Evolutionary conservation across 2,888 invertebrate genomes (phyloP).

Genomic region (Luffia ferchaultella): DNA sequence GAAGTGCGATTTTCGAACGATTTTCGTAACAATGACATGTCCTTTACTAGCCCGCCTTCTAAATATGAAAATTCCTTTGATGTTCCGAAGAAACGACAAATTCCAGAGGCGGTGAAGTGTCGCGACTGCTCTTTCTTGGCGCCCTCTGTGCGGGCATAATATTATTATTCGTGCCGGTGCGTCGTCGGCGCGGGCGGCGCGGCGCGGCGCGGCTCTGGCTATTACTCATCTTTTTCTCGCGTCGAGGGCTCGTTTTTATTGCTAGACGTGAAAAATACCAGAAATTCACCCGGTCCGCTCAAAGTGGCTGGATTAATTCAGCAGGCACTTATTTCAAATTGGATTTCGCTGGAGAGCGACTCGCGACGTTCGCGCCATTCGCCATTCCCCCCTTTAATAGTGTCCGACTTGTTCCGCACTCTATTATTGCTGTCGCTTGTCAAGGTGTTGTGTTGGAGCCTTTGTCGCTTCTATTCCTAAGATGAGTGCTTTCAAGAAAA

Average conservation of each 20-base stretch:
- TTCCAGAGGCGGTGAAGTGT: background rate
- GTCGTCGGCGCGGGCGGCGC: conserved; percentile 29
- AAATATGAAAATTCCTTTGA: no score
- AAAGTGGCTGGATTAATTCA: conserved; percentile 64
- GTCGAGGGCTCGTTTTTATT: conserved; percentile 55
- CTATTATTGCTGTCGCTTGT: conserved; percentile 19
- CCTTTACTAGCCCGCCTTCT: no score
- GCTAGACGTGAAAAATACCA: conserved; percentile 64
- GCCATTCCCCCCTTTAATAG: conserved; percentile 47
- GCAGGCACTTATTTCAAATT: conserved; percentile 65
- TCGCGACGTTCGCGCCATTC: conserved; percentile 25
- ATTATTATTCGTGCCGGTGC: conserved; percentile 58
- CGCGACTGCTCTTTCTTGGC: background rate
- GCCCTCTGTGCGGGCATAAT: conserved; percentile 41
- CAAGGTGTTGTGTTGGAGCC: background rate
- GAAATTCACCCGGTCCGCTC: conserved; percentile 59
- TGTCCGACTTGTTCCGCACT: conserved; percentile 27
- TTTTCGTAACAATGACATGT: no score
- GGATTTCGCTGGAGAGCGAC: conserved; percentile 50
- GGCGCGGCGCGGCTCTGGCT: conserved; percentile 43
- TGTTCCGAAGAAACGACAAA: no score
- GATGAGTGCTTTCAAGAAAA: no score
- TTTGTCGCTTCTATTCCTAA: no score
- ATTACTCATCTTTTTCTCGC: conserved; percentile 60
- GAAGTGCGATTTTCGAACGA: no score